Percentiles rank a stretch among this genome's conserved stretches.
phyloP scores from a whole-genome alignment of 2,888 invertebrate genomes.

The Gasteruption jaculator region DNA sequence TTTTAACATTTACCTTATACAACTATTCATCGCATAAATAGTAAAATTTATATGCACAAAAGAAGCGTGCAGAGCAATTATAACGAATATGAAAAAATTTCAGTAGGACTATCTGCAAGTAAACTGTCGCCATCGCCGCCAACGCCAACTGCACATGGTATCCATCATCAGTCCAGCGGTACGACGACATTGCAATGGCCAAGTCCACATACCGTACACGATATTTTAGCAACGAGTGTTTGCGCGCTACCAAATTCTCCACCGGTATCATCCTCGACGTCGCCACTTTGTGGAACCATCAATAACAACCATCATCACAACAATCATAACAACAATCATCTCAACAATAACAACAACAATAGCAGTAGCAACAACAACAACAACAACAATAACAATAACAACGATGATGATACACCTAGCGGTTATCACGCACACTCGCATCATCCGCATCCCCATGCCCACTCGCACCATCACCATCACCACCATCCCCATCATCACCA shows the following conservation, averaged over 20 bases:
- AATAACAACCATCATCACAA: slow-evolving; percentile 32
- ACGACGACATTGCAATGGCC: slow-evolving; percentile 41
- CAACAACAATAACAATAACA: slow-evolving; percentile 22
- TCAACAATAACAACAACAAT: slow-evolving; percentile 14
- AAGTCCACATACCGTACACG: slow-evolving; percentile 47
- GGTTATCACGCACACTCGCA: slow-evolving; percentile 20
- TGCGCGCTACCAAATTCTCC: slow-evolving; percentile 29
- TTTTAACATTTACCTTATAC: background rate
- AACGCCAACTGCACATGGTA: slow-evolving; percentile 36
- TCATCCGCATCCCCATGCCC: slow-evolving; percentile 19
- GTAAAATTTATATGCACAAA: slow-evolving; percentile 1
- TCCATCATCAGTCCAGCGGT: slow-evolving; percentile 19
- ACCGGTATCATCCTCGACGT: slow-evolving; percentile 29
- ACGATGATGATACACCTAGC: slow-evolving; percentile 8
- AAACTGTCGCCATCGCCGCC: slow-evolving; percentile 49
- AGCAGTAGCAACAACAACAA: slow-evolving; percentile 16
- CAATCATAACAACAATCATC: slow-evolving; percentile 23
- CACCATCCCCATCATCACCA: slow-evolving; percentile 35
- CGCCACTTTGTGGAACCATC: slow-evolving; percentile 30
- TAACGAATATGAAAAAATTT: slow-evolving; percentile 20
- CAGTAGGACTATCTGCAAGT: slow-evolving; percentile 46
- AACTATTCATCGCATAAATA: slow-evolving; percentile 21
- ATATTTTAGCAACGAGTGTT: slow-evolving; percentile 40
- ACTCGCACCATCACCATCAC: slow-evolving; percentile 28
- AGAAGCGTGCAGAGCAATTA: background rate